phyloP scores from a whole-genome alignment of 2,888 invertebrate species.

The Acanthosepion pharaonis region DNA sequence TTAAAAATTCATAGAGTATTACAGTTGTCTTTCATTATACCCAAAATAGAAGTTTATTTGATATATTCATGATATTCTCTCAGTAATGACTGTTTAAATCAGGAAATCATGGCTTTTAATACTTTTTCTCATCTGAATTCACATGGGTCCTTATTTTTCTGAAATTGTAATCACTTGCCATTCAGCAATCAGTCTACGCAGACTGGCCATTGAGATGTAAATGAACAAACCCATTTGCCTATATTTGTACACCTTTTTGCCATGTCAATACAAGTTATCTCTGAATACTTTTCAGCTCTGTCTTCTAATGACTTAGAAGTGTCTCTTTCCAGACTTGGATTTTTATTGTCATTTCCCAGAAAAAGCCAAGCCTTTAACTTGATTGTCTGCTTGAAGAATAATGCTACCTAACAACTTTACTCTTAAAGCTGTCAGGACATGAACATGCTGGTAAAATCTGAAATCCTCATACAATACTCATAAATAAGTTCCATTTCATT shows the following conservation, averaged over 20 bases:
- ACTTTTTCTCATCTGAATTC: neutral
- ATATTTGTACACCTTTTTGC: neutral
- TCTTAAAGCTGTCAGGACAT: neutral
- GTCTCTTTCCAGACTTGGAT: neutral
- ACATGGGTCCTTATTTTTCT: neutral
- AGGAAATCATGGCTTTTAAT: neutral
- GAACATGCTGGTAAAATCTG: no score
- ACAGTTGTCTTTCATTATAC: no score
- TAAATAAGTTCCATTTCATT: no score
- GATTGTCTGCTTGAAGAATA: neutral
- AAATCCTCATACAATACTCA: no score
- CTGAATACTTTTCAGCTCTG: neutral
- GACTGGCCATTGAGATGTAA: neutral
- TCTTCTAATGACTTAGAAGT: neutral
- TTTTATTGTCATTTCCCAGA: neutral
- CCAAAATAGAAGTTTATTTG: neutral
- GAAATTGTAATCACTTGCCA: neutral
- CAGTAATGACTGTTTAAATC: neutral
- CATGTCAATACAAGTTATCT: slow-evolving; percentile 17
- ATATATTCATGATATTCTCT: neutral
- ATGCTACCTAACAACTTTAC: neutral
- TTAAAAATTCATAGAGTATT: no score
- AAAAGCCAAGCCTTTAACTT: neutral
- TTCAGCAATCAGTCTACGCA: neutral
- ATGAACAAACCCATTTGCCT: neutral